Base-by-base conservation (phyloP, 2,113 vertebrate genomes). In the Lontra canadensis region DNA sequence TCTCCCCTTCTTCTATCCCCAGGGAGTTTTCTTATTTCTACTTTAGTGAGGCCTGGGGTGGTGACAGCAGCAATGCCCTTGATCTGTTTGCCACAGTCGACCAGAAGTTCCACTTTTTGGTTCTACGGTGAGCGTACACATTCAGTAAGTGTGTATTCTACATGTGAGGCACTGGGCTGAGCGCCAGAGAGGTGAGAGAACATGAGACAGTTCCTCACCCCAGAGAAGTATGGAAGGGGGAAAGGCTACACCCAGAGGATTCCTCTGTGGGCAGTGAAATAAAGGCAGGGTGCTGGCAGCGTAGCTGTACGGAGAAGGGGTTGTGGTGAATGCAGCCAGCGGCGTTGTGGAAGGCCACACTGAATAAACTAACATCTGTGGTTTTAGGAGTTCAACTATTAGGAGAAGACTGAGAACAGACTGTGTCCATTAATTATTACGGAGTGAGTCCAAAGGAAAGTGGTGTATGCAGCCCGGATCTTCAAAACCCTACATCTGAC, bases 211-310 rank as follows among this genome's bases (percentile, higher is more conserved):
- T 12, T 55, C 31, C 59, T 52, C 23, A 3, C 23, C 4, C 57
- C 47, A 93, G 59, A 31, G 76, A 25, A 71, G 20, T 25, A 1
- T 47, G 65, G n/a, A 21, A 36, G 23, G 42, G 17, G 13, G 52
- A 9, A 23, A 47, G 34, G 12, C 18, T 9, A 8, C 31, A 31
- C 36, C 18, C 8, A 5, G 74, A 17, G 1, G 13, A 31, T 13
- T 47, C n/a, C 57, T 31, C 63, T 21, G 0, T 1, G 1, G 63
- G 3, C 26, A n/a, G 26, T 0, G 5, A 31, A 42, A 6, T 3
- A 5, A 4, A 11, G 8, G 84, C 47, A 12, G 3, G 9, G 17
- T 29, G 11, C 78, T 20, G 17, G 36, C 15, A 17, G 36, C 6
- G 34, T 80, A 39, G 15, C 3, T 6, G 31, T 26, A 34, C 47